Base-by-base conservation (phyloP, 2,797 vertebrate genomes). In the Ceryle rudis region DNA sequence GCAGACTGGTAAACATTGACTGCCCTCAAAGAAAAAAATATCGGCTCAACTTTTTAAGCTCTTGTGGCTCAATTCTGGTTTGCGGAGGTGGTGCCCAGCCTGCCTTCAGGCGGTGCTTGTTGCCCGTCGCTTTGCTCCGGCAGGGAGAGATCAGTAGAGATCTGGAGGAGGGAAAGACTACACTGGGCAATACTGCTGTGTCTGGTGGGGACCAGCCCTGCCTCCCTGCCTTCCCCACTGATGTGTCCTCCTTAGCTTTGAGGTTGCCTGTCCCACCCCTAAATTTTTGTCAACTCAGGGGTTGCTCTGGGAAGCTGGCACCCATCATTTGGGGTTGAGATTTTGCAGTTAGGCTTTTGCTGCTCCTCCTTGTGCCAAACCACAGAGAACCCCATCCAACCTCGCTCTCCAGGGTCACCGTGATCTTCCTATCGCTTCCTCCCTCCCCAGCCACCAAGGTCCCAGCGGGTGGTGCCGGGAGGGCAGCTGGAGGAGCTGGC, bases 181-280 rank as follows among this genome's bases (percentile, higher is more conserved):
- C 0, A 0, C 0, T 54, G 80, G 33, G 23, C 17, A 84, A 29
- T 61, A 9, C 3, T 3, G 26, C 9, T n/a, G 39, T 25, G 39
- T 60, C 23, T 78, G 26, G 35, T 0, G 2, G 5, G 19, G 39
- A 31, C 4, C 51, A 75, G 37, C 49, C 39, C 46, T 5, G 1
- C 35, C 51, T 71, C 28, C n/a, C 42, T 35, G 58, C 54, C 10
- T 41, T 44, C 61, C 31, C 42, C 42, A 7, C 0, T 12, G 18
- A 15, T 10, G 21, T 11, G 14, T 61, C 42, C 18, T 60, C 10
- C 5, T 71, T 62, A 61, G 71, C 3, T 0, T 0, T 4, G 51
- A 60, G 49, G 25, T 26, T 82, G n/a, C 15, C 57, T 39, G 18
- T 41, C 51, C 80, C 60, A 39, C 74, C n/a, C 60, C 51, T 25